phyloP scores from a whole-genome alignment of 1,140 invertebrate genomes.

The Eriocheir sinensis region DNA sequence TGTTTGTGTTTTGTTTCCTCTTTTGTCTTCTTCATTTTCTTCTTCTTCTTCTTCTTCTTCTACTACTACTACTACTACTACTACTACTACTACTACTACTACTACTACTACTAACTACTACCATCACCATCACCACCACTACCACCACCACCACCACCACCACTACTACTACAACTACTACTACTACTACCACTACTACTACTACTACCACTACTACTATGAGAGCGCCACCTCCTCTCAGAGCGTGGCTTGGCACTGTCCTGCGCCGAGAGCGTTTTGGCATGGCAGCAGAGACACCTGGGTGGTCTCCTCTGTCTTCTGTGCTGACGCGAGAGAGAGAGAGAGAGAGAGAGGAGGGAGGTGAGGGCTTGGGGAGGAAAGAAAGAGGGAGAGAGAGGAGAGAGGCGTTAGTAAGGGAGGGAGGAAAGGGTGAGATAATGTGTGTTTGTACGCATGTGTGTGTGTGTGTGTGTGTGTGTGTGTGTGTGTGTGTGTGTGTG shows the following conservation, averaged over 20 bases:
- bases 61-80: slow-evolving; percentile 45
- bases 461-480: not conserved
- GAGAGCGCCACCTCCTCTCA: too few species aligned
- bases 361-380: too few species aligned
- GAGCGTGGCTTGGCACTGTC: not conserved
- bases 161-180: slow-evolving; percentile 25
- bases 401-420: not conserved
- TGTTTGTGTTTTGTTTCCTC: not conserved
- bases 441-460: not conserved
- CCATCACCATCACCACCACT: too few species aligned
- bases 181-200: not conserved
- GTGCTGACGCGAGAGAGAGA: not conserved
- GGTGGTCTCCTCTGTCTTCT: slow-evolving; percentile 1
- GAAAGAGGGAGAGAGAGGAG: not conserved
- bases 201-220: not conserved
- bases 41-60: not conserved
- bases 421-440: not conserved
- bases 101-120: slow-evolving; percentile 39
- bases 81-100: slow-evolving; percentile 52
- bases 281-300: slow-evolving; percentile 2
- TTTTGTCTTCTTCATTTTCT: not conserved
- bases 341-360: not conserved
- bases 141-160: too few species aligned
- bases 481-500: not conserved
- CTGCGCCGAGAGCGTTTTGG: not conserved